Conservation (phyloP, 2,113 vertebrate species). For the Hystrix brachyura region DNA sequence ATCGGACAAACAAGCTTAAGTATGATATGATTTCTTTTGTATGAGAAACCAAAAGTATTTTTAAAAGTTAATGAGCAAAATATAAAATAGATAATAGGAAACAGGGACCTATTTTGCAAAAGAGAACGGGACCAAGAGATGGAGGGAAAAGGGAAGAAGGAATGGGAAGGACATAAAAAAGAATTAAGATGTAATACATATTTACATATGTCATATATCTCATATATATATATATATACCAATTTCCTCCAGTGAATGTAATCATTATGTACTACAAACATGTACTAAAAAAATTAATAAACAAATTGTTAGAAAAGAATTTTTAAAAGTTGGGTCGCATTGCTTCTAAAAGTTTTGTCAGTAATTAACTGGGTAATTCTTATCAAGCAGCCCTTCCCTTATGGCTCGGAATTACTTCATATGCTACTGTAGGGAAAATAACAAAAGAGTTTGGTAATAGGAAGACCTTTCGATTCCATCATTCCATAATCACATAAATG, state of each 20-base stretch:
- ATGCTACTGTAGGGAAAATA: background rate
- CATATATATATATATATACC: background rate
- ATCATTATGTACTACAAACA: background rate
- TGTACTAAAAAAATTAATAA: background rate
- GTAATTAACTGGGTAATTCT: background rate
- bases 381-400: background rate
- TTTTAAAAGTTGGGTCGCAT: background rate
- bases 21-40: background rate
- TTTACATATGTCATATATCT: too few species aligned
- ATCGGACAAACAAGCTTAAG: background rate
- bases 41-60: background rate
- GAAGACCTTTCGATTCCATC: background rate
- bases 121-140: background rate
- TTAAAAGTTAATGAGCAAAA: background rate
- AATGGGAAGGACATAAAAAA: background rate
- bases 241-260: background rate
- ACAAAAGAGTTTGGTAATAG: background rate
- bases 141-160: background rate
- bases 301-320: background rate
- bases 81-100: background rate
- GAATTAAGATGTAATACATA: background rate
- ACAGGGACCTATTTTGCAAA: background rate
- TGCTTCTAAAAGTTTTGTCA: background rate
- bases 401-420: background rate
- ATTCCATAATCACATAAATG: background rate